A percentile compares a stretch with the other conserved stretches of the same genome.
Conservation (phyloP, 2,888 invertebrate genomes). For the Gisinianus flammeolus region DNA sequence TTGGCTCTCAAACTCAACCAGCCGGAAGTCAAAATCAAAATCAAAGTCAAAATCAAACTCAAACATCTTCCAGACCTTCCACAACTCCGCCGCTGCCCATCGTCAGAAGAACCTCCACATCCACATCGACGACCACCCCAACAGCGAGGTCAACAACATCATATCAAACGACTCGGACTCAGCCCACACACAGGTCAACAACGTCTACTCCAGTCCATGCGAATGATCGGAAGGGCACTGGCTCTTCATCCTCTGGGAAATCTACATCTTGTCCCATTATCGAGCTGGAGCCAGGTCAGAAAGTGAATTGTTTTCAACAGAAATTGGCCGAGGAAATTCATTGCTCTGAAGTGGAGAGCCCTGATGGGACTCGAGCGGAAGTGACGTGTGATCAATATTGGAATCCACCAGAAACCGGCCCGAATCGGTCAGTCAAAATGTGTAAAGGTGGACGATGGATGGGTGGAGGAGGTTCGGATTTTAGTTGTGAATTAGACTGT, state of each 20-base stretch:
- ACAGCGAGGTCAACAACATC: not conserved
- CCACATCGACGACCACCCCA: not conserved
- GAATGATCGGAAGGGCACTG: no score
- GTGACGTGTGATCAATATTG: slow-evolving; percentile 29
- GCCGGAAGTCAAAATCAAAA: no score
- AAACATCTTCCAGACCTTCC: no score
- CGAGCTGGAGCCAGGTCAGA: slow-evolving; percentile 21
- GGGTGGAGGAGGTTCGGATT: slow-evolving; percentile 29
- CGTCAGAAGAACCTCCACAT: not conserved
- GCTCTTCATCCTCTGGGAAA: no score
- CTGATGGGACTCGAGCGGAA: slow-evolving; percentile 28
- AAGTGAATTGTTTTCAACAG: slow-evolving; percentile 18
- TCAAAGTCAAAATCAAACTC: no score
- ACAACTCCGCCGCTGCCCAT: not conserved
- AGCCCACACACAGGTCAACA: no score
- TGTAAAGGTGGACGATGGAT: slow-evolving; percentile 36
- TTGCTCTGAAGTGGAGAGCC: not conserved
- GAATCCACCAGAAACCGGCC: slow-evolving; percentile 38
- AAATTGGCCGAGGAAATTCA: slow-evolving; percentile 28
- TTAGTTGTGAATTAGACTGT: slow-evolving; percentile 43
- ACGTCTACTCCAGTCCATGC: not conserved
- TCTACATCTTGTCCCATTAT: slow-evolving; percentile 5
- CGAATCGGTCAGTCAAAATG: not conserved
- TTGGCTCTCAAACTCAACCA: not conserved
- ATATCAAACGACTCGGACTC: not conserved